A percentile compares a stretch with the other conserved stretches of the same genome.
Evolutionary conservation across 2,888 invertebrate species (phyloP).

Genomic region (Pammene fasciana): DNA sequence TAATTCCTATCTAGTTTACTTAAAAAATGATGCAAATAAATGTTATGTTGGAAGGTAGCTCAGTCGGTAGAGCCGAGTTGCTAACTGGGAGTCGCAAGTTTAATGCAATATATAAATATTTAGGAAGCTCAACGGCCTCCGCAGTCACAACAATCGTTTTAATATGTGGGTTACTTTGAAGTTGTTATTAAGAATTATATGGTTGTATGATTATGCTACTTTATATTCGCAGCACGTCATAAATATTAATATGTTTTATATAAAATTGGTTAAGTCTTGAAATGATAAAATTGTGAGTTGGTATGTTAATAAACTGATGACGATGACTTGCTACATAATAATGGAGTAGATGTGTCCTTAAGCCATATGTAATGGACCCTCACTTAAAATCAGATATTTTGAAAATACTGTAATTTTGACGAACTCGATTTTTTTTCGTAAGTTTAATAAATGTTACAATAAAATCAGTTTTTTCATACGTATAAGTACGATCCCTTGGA

Average conservation of each 20-base stretch:
- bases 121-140: no score
- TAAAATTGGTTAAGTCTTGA: not conserved
- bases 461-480: no score
- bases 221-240: conserved; percentile 22
- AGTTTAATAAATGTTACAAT: no score
- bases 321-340: conserved; percentile 22
- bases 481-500: no score
- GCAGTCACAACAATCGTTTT: no score
- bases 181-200: conserved; percentile 21
- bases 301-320: conserved; percentile 36
- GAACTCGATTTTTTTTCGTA: no score
- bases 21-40: no score
- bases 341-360: conserved; percentile 21
- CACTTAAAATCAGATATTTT: not conserved
- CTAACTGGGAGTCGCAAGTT: no score
- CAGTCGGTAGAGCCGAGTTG: no score
- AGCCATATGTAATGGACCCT: conserved; percentile 1
- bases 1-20: no score
- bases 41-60: no score
- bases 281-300: conserved; percentile 21
- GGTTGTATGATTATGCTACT: conserved; percentile 24
- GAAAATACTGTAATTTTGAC: not conserved
- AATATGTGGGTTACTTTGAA: not conserved
- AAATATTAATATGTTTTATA: conserved; percentile 24
- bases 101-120: no score